A percentile compares a stretch with the other conserved stretches of the same genome.
These are phyloP conservation scores for Barbus barbus DNA, from an alignment of 2,113 vertebrate genomes.

Conservation along the genomic window DNA sequence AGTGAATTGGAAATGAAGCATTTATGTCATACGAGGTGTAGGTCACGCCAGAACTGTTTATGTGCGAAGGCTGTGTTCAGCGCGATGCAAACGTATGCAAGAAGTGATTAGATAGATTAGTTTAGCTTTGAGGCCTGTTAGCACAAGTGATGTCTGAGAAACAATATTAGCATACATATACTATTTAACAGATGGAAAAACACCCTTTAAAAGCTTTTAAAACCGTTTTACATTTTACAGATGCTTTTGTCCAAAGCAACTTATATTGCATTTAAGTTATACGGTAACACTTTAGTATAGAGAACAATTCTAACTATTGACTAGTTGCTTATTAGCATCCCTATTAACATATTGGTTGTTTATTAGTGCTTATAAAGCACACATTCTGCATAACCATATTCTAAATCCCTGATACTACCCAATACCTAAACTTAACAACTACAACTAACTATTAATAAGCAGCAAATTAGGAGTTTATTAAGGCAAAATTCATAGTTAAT, in stretches of 20 bases:
- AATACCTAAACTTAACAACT: too few species aligned
- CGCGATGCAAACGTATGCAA: not conserved
- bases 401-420: too few species aligned
- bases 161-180: slow-evolving; percentile 13
- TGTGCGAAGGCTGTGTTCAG: not conserved
- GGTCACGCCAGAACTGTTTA: not conserved
- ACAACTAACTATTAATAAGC: too few species aligned
- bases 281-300: too few species aligned
- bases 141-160: slow-evolving; percentile 22
- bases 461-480: too few species aligned
- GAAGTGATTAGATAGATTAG: slow-evolving; percentile 14
- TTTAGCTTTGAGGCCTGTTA: slow-evolving; percentile 20
- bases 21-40: slow-evolving; percentile 16
- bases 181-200: slow-evolving; percentile 24
- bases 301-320: too few species aligned
- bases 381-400: too few species aligned
- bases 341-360: too few species aligned
- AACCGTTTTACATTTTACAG: not conserved
- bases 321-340: too few species aligned
- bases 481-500: too few species aligned
- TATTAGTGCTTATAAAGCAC: too few species aligned
- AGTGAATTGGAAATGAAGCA: slow-evolving; percentile 34
- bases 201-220: not conserved
- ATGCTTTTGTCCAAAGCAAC: not conserved
- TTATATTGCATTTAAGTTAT: not conserved